A percentile compares a stretch with the other conserved stretches of the same genome.
Conservation (phyloP, 2,888 invertebrate species). For the Clusia tigrina region DNA sequence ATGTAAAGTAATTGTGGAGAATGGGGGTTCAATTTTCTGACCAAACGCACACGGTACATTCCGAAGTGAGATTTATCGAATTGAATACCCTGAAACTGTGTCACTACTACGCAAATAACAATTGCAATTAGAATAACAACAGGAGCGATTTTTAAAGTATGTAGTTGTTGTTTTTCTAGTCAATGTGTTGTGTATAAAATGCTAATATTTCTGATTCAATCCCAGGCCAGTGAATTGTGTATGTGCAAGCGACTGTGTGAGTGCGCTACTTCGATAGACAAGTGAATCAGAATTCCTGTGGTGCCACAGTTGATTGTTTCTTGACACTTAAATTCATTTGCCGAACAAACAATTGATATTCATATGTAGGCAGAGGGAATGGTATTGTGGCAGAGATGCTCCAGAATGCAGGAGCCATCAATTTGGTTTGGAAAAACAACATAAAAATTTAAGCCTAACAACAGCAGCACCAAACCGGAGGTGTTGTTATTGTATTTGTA, state of each 20-base stretch:
- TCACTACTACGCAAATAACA: too few species aligned
- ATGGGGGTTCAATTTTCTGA: too few species aligned
- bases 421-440: conserved; percentile 11
- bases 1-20: too few species aligned
- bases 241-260: not conserved
- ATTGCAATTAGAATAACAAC: not conserved
- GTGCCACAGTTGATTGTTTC: not conserved
- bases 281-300: conserved; percentile 13
- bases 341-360: not conserved
- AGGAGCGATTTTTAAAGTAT: too few species aligned
- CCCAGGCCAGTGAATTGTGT: not conserved
- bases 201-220: not conserved
- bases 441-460: not conserved
- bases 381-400: not conserved
- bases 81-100: too few species aligned
- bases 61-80: too few species aligned
- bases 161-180: too few species aligned
- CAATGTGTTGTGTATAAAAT: too few species aligned
- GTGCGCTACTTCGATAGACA: not conserved
- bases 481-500: conserved; percentile 2
- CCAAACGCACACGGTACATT: too few species aligned
- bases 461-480: conserved; percentile 3
- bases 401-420: not conserved
- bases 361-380: too few species aligned
- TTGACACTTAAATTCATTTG: conserved; percentile 8